Base-by-base conservation (phyloP, 2,888 invertebrate species). In the Troilus luridus region DNA sequence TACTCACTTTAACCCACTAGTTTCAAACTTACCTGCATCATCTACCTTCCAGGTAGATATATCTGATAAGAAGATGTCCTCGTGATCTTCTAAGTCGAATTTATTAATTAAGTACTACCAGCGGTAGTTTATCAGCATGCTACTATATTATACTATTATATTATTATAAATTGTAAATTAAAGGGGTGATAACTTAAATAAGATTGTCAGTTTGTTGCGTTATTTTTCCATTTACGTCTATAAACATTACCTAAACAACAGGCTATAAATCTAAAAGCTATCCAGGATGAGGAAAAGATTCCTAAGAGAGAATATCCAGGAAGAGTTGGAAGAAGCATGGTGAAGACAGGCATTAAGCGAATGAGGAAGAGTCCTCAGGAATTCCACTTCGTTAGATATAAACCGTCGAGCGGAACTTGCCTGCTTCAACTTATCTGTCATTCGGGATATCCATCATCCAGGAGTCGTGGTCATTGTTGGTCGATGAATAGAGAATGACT, bases 301-400 rank as follows among this genome's bases (percentile, higher is more conserved):
- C 54, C 9, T 21, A 41, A 54, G 41, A 17, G 9, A 54, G 54
- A 41, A 41, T 19, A 54, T 81, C 11, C 56, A 85, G 85, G 85
- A 85, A 85, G 85, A n/a, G 85, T n/a, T 85, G 85, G 56, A 56
- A n/a, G 56, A 85, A 85, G 11, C 56, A n/a, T 56, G 56, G 12
- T 12, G 85, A 58, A 85, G 85, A n/a, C n/a, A 17, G 54, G 85
- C 56, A 85, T 58, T 85, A 85, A 8, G 27, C 41, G 72, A 77
- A 54, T 85, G 56, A 85, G 85, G 85, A 85, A 85, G 85, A 56
- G n/a, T 21, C 56, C 56, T 21, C 6, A 85, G 85, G 85, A 85
- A 85, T 85, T 85, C 85, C 56, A 85, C 85, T 85, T 85, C 85
- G 85, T 85, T 85, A 85, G 41, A 21, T 58, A 12, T 21, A 85